Percentiles rank a stretch among this genome's conserved stretches.
phyloP scores from a whole-genome alignment of 2,113 vertebrate species.

The Potamarius usumacintae region DNA sequence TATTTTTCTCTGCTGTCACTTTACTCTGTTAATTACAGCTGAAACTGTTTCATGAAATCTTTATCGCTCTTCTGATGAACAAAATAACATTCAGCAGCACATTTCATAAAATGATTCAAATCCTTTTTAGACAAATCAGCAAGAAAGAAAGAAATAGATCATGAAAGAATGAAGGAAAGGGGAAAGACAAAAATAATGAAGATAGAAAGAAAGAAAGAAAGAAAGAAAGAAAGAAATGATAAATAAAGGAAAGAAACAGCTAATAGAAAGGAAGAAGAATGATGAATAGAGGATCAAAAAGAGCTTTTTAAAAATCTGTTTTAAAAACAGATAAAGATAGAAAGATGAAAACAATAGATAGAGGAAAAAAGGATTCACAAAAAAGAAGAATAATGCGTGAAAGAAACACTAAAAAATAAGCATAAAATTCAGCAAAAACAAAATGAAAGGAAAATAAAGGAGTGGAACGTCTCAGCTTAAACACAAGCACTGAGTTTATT shows the following conservation, averaged over 20 bases:
- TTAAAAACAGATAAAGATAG: background rate
- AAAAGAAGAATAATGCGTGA: background rate
- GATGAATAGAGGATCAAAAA: background rate
- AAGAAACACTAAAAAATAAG: background rate
- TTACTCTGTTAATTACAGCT: too few relatives aligned
- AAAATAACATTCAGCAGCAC: too few relatives aligned
- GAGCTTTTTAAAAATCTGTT: background rate
- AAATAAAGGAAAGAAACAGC: background rate
- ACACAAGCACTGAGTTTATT: slow-evolving; percentile 26
- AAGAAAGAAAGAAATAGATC: background rate
- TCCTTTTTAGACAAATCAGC: background rate
- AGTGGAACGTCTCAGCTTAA: background rate
- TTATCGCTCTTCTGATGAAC: too few relatives aligned
- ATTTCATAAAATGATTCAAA: too few relatives aligned
- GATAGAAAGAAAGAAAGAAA: background rate
- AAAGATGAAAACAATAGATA: background rate
- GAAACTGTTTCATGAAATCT: too few relatives aligned
- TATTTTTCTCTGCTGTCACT: too few relatives aligned
- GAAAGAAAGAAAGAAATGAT: background rate
- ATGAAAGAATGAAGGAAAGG: background rate
- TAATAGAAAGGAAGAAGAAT: background rate
- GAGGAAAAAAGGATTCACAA: background rate
- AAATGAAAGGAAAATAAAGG: background rate
- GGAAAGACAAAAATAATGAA: background rate
- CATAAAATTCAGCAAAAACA: background rate